Base-by-base conservation (phyloP, 2,888 invertebrate species). In the Endomychus coccineus region DNA sequence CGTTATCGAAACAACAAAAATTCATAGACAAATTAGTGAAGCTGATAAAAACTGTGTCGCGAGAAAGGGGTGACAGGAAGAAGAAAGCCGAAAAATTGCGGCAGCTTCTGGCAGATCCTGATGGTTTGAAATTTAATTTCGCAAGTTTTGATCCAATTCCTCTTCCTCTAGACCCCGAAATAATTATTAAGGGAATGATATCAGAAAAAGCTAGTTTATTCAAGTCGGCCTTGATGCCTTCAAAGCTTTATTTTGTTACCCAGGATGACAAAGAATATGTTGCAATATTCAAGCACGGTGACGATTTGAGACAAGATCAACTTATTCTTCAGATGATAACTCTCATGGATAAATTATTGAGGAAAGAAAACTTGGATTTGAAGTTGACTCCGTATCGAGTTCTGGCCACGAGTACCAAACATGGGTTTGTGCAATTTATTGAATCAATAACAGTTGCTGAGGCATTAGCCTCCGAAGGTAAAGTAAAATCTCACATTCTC, bases 221-320 rank as follows among this genome's bases (percentile, higher is more conserved):
- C 68, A 97, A 97, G 64, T 96, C 95, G 17, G 90, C 92, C 1
- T 70, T 95, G 36, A 96, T 94, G 91, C 98, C 98, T 2, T 88
- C 90, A 9, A 78, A 81, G 59, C 69, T 98, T 28, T 86, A 91
- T 1, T 96, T 97, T 62, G 69, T 84, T 9, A 90, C 89, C 0
- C 78, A 80, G 0, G 79, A 82, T 39, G 82, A 83, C 22, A 74
- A 77, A 19, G 86, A 90, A 56, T 98, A 96, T 64, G 85, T 89
- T 10, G 88, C 95, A 0, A 96, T 98, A 43, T 97, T 97, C 64
- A 98, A 98, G 64, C 83, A 94, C 54, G 98, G 98, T 1, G 98
- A 98, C 65, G 97, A 98, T 62, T 67, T 98, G 33, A 73, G 98
- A 2, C 97, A 98, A 68, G 97, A 98, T 69, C 97, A 98, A 64